Evolutionary conservation across 2,888 invertebrate genomes (phyloP).

Genomic region (Caenorhabditis macrosperma): DNA sequence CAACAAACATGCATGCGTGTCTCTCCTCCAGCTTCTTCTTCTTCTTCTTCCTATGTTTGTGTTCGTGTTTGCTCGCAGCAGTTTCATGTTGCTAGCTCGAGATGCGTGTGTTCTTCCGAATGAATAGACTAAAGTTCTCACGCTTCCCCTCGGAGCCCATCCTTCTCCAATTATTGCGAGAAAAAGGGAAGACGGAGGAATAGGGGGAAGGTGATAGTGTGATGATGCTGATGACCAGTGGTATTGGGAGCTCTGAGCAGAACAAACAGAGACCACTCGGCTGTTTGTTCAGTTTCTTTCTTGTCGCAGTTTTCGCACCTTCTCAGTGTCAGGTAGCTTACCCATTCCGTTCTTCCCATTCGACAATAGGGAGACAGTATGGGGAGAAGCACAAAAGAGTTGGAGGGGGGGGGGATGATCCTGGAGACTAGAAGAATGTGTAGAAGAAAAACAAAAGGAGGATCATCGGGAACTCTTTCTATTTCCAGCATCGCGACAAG

Average conservation of each 20-base stretch:
- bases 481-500: slow-evolving; percentile 65
- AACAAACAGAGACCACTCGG: slow-evolving; percentile 37
- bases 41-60: slow-evolving; percentile 10
- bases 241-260: slow-evolving; percentile 16
- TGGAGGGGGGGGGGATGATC: slow-evolving; percentile 20
- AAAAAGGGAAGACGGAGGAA: not conserved
- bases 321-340: slow-evolving; percentile 54
- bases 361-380: slow-evolving; percentile 21
- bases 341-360: slow-evolving; percentile 35
- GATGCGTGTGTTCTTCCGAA: not conserved
- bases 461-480: slow-evolving; percentile 5
- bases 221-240: slow-evolving; percentile 47
- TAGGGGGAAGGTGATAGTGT: slow-evolving; percentile 21
- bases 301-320: slow-evolving; percentile 56
- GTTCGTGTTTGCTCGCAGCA: slow-evolving; percentile 39
- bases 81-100: slow-evolving; percentile 48
- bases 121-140: slow-evolving; percentile 13
- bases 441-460: slow-evolving; percentile 7
- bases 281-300: slow-evolving; percentile 60
- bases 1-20: slow-evolving; percentile 53
- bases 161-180: too few relatives aligned
- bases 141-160: too few relatives aligned
- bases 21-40: slow-evolving; percentile 12
- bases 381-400: slow-evolving; percentile 1
- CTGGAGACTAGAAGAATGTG: slow-evolving; percentile 21